Base-by-base conservation (phyloP, 1,140 invertebrate genomes). In the Caenorhabditis inopinata region DNA sequence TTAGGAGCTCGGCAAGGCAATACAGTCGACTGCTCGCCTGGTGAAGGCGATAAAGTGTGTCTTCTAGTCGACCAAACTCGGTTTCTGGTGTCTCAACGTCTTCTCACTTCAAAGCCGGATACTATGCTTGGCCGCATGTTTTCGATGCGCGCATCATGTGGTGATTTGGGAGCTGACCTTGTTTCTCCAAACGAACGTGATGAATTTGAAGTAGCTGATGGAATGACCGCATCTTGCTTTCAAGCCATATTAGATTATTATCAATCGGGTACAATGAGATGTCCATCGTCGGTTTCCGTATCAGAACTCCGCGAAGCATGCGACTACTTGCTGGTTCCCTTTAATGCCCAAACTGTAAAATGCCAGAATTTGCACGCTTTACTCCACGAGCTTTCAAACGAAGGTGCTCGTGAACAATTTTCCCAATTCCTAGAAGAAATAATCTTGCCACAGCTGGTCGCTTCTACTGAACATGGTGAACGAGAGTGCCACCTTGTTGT, bases 131-230 rank as follows among this genome's bases (percentile, higher is more conserved):
- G 87, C 16, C 76, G 87, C 9, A 88, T 88, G 87, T 88, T 88
- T 58, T 35, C 82, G 6, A 51, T 87, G 45, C 53, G 84, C 9
- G 48, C 76, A 47, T 45, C 45, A 3, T 58, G 51, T 46, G 38
- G 76, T 12, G 46, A 58, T 25, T 51, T 51, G 48, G 74, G 68
- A 29, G 77, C 76, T 16, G 86, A 88, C 35, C 77, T 87, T 16
- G 86, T 87, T 35, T 38, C 85, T 18, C 93, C 95, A 1, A 99
- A 98, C 89, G 95, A 97, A 83, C 90, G 94, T 11, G 96, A 97
- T 1, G 97, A 99, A 90, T 98, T 94, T 90, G 95, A 98, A 87
- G 94, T 99, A 25, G 96, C 96, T n/a, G 96, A 99, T 82, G 97
- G 97, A 0, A 95, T 99, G 82, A 95, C 96, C 0, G 94, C 96